These are phyloP conservation scores for Athalia rosae DNA, from an alignment of 2,888 invertebrate species.

Conservation along the genomic window DNA sequence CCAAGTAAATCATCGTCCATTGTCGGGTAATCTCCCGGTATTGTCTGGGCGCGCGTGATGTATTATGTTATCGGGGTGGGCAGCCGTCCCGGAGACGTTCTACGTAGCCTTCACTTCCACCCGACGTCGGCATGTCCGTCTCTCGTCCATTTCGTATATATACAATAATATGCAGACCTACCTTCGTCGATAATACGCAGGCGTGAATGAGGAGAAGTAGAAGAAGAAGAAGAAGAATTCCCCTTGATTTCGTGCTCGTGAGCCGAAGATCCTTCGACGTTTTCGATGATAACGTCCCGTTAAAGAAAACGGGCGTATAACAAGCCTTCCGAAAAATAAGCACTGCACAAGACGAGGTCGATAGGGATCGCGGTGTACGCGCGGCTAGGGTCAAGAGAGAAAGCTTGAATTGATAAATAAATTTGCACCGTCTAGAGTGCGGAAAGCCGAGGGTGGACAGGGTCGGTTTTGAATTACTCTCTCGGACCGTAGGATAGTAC, in stretches of 20 bases:
- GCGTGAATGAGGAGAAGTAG: not conserved
- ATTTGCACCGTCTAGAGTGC: slow-evolving; percentile 1
- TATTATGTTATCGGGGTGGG: slow-evolving; percentile 71
- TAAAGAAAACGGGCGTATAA: not conserved
- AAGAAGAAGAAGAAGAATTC: no score
- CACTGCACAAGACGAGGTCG: not conserved
- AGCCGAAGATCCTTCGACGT: no score
- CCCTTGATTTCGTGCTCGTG: no score
- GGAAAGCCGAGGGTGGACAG: no score
- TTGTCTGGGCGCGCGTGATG: slow-evolving; percentile 72
- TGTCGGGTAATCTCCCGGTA: slow-evolving; percentile 72
- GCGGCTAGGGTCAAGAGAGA: slow-evolving; percentile 23
- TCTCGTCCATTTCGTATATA: not conserved
- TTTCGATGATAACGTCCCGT: no score
- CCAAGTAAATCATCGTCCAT: slow-evolving; percentile 73
- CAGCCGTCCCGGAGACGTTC: slow-evolving; percentile 62
- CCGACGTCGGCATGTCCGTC: slow-evolving; percentile 30
- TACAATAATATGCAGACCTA: slow-evolving; percentile 1
- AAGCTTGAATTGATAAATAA: slow-evolving; percentile 16
- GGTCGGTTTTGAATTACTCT: no score
- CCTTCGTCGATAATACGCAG: slow-evolving; percentile 14
- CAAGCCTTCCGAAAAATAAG: not conserved
- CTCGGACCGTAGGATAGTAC: no score
- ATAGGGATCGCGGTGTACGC: slow-evolving; percentile 7
- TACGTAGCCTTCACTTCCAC: slow-evolving; percentile 20